These are phyloP conservation scores for Diloba caeruleocephala DNA, from an alignment of 2,888 invertebrate species.

Conservation along the genomic window DNA sequence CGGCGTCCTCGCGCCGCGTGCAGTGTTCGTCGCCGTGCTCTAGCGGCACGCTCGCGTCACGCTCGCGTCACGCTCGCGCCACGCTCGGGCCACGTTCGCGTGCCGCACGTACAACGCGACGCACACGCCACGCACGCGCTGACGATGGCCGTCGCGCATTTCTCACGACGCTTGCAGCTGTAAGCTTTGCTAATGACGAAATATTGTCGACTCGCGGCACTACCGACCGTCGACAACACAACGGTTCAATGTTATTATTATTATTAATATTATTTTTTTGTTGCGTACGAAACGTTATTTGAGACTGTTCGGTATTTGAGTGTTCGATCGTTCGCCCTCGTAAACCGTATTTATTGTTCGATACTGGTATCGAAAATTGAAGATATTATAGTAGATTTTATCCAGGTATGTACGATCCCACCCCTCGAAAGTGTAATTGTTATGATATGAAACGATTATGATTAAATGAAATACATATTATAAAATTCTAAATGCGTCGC, in stretches of 20 bases:
- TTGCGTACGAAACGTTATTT: conserved; percentile 87
- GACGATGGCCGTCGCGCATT: conserved; percentile 59
- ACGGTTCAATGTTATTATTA: conserved; percentile 63
- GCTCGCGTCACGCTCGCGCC: conserved; percentile 45
- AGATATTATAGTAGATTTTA: conserved; percentile 69
- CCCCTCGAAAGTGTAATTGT: conserved; percentile 78
- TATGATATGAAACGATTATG: conserved; percentile 71
- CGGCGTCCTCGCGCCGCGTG: conserved; percentile 93
- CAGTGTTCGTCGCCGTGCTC: conserved; percentile 23
- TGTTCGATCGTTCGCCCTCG: conserved; percentile 81
- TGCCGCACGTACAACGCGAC: not conserved
- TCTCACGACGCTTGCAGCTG: conserved; percentile 86
- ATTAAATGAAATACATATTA: conserved; percentile 72
- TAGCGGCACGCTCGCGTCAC: conserved; percentile 10
- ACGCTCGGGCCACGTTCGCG: conserved; percentile 26
- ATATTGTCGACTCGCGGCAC: conserved; percentile 73
- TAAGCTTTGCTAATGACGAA: conserved; percentile 87
- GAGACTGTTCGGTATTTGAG: conserved; percentile 86
- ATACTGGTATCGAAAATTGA: conserved; percentile 58
- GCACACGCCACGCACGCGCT: conserved; percentile 57
- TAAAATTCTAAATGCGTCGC: conserved; percentile 82
- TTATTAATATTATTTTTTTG: conserved; percentile 70
- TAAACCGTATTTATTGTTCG: conserved; percentile 79
- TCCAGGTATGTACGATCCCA: conserved; percentile 76
- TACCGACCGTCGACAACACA: conserved; percentile 64